These are phyloP conservation scores for Trigoniulus corallinus DNA, from an alignment of 1,140 invertebrate genomes.

Conservation along the genomic window DNA sequence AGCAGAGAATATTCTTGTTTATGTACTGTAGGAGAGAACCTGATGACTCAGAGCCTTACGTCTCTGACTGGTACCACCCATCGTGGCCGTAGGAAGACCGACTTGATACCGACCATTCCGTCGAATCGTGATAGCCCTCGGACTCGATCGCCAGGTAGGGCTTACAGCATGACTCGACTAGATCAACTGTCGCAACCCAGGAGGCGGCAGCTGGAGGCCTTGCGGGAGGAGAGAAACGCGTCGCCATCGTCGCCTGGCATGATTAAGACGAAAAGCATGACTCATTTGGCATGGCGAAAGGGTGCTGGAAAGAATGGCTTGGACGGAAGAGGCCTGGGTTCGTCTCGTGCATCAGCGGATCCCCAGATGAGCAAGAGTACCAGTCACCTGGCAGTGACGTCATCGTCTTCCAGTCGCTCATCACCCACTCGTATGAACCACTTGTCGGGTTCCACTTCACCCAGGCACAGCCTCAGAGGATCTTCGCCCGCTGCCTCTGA, in stretches of 20 bases:
- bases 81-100: conserved; percentile 54
- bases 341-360: not conserved
- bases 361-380: conserved; percentile 23
- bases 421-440: conserved; percentile 14
- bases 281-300: not conserved
- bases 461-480: conserved; percentile 28
- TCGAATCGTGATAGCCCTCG: conserved; percentile 25
- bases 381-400: conserved; percentile 20
- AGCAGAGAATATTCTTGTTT: too few relatives aligned
- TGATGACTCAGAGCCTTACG: conserved; percentile 13
- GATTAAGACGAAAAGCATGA: conserved; percentile 7
- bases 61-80: conserved; percentile 11
- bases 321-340: not conserved
- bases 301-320: not conserved
- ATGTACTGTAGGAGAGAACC: conserved; percentile 13
- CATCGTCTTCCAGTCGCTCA: not conserved
- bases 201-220: conserved; percentile 17
- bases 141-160: conserved; percentile 38
- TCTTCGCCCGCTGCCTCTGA: conserved; percentile 24
- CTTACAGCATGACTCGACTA: conserved; percentile 77
- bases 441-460: conserved; percentile 31
- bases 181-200: conserved; percentile 62
- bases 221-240: conserved; percentile 13
- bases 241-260: conserved; percentile 19
- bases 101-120: conserved; percentile 74